Base-by-base conservation (phyloP, 92 coral and sea anemone genomes). In the Actinernus sp. region DNA sequence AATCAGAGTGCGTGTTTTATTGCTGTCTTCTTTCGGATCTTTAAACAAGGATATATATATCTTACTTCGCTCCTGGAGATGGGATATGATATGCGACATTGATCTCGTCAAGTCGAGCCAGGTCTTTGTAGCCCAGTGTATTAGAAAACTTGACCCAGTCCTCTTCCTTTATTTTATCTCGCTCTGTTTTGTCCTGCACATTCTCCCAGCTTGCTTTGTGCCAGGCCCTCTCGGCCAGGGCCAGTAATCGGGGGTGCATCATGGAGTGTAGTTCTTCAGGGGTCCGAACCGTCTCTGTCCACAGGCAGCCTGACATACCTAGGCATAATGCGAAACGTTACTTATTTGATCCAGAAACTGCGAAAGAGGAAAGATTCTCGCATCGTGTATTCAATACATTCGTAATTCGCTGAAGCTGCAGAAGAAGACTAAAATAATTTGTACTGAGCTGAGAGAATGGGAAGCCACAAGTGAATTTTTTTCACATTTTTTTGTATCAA, bases 201-300 rank as follows among this genome's bases (percentile, higher is more conserved):
- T 47, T 53, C 41, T 85, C 91, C 77, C 81, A 82, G 48, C 62
- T 38, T 49, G 86, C 77, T 46, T 85, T 85, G 61, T 79, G 87
- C 87, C 92, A 86, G 27, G 83, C 83, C 49, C 92, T 51, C 73
- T 86, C 92, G 25, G 87, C 92, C 53, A 86, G 57, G 13, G 92
- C 83, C 24, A 79, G 54, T 24, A 79, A 53, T 2, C 92, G 76
- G 25, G 92, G 92, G 31, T 54, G 75, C 16, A 73, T 50, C 92
- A 79, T 79, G 5, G 73, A 78, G 40, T 79, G 70, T 7, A 86
- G 60, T 61, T 86, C 73, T 21, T 86, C 87, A 3, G 71, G 18
- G 3, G 92, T 86, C 14, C 92, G 87, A 16, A 79, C 67, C 7
- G 92, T 85, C 41, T 85, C 91, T 30, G 86, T 63, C 91, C 91